Evolutionary conservation across 2,888 invertebrate genomes (phyloP), one percentile per base, ranked within the genome.

Genomic region (Pseudococcus viburni): DNA sequence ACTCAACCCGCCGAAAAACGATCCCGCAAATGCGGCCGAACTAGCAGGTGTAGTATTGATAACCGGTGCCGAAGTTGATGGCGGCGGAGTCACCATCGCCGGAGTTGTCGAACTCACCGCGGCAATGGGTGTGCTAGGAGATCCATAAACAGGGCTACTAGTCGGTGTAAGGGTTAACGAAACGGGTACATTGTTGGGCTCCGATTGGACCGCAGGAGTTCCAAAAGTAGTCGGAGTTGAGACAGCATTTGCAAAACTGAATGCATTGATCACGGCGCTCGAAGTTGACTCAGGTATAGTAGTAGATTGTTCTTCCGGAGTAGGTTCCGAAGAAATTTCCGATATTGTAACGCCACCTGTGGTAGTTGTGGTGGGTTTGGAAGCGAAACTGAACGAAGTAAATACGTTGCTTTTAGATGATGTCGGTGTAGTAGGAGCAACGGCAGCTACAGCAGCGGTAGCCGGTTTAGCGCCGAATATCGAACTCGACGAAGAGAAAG

Each of bases 1-100:
- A 46, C 80, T 87, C 17, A 87, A 77, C 17, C 80, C 87, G 9
- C 77, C 80, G 80, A 87, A 87, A 51, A 87, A 87, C 12, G 87
- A 87, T 2, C 87, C 86, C 6, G 59, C 39, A 17, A 22, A 77
- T 9, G 86, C 64, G 22, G 68, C 22, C 0, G 59, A n/a, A 73
- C 42, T 64, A 6, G 83, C 55, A 11, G 87, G 51, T 11, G 80
- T 33, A 33, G 80, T 22, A 77, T 64, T 46, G 22, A 77, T 2
- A 3, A n/a, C 73, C 19, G 86, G 26, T 2, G 68, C 68, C 0
- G 68, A 26, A 5, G 68, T 73, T 3, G 19, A 59, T 19, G 59
- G 59, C 9, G 59, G 59, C 6, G 26, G 26, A 33, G 59, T 73
- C 12, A 73, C 73, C 73, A 73, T 33, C 0, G 39, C 17, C 15